Conservation (phyloP, 2,797 vertebrate species). For the Notamacropus eugenii region DNA sequence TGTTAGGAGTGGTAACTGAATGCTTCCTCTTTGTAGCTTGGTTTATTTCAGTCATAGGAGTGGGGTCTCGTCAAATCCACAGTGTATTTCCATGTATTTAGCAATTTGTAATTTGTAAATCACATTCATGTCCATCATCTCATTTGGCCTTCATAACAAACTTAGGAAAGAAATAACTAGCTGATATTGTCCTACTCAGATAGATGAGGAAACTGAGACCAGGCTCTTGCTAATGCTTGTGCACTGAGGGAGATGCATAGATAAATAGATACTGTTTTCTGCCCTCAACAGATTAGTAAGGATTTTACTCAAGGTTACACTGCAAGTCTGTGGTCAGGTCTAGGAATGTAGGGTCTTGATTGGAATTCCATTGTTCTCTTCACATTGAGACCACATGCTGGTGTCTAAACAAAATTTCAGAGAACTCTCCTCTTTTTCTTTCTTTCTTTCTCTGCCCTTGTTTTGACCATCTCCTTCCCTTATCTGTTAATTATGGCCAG, state of each 20-base stretch:
- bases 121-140: not conserved
- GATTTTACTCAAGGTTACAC: not conserved
- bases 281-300: not conserved
- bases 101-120: not conserved
- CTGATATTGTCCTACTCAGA: not conserved
- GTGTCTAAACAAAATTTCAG: constrained; percentile 1
- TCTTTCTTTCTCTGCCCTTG: not conserved
- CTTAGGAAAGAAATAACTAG: not conserved
- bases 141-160: not conserved
- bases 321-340: not conserved
- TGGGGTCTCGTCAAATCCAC: not conserved
- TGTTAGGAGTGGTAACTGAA: not conserved
- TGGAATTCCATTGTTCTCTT: not conserved
- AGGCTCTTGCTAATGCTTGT: not conserved
- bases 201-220: not conserved
- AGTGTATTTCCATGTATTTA: not conserved
- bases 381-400: not conserved
- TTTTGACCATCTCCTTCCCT: not conserved
- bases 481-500: not conserved
- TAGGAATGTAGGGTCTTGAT: not conserved
- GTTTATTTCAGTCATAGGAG: not conserved
- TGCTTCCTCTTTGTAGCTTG: not conserved
- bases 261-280: not conserved
- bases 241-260: not conserved
- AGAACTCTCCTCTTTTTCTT: constrained; percentile 2